Evolutionary conservation across 2,888 invertebrate genomes (phyloP).

Genomic region (Prosopocoilus inquinatus): DNA sequence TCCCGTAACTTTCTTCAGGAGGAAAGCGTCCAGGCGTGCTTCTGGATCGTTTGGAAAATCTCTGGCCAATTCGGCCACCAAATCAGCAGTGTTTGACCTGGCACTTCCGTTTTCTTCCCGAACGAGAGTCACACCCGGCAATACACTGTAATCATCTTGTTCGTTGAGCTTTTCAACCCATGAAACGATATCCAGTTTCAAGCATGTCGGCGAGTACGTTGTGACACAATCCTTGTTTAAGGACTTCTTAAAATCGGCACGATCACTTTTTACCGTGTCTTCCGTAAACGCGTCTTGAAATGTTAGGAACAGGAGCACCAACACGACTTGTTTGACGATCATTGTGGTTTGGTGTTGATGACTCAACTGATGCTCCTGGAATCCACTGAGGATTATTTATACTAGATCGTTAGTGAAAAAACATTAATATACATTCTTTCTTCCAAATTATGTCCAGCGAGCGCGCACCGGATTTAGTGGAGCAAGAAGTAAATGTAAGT

Average conservation of each 20-base stretch:
- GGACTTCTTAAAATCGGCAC: constrained; percentile 43
- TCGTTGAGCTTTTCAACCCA: constrained; percentile 73
- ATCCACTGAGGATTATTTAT: constrained; percentile 22
- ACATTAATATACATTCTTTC: constrained; percentile 23
- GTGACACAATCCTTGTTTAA: constrained; percentile 56
- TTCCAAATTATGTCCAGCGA: constrained; percentile 32
- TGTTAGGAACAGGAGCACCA: constrained; percentile 10
- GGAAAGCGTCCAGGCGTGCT: constrained; percentile 71
- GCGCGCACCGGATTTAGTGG: constrained; percentile 46
- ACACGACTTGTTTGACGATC: constrained; percentile 21
- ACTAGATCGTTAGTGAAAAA: constrained; percentile 22
- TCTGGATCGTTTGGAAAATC: constrained; percentile 75
- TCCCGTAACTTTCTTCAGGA: constrained; percentile 68
- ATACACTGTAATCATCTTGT: constrained; percentile 64
- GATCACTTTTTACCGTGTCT: constrained; percentile 30
- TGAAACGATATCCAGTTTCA: constrained; percentile 75
- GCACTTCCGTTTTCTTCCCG: constrained; percentile 61
- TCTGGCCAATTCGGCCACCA: constrained; percentile 73
- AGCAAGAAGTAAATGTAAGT: constrained; percentile 49
- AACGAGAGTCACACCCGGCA: constrained; percentile 74
- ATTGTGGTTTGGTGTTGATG: constrained; percentile 18
- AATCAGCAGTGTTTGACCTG: constrained; percentile 61
- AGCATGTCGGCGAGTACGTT: constrained; percentile 68
- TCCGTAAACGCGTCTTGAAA: constrained; percentile 7
- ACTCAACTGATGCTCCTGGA: constrained; percentile 26